phyloP scores from a whole-genome alignment of 2,888 invertebrate genomes.

The Lasioglossum leucozonium region DNA sequence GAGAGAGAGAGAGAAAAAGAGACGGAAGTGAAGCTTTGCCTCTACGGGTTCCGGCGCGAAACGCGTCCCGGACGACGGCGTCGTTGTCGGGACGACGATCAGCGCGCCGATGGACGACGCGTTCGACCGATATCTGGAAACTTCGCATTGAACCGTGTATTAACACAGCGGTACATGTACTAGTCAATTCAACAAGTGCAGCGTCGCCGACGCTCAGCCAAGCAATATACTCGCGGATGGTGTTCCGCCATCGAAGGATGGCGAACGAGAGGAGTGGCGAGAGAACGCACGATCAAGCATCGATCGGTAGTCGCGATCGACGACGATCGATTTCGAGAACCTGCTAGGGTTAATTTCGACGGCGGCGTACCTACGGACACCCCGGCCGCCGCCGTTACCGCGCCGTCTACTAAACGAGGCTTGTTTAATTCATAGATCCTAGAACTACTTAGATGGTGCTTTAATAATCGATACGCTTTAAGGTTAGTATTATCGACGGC shows the following conservation, averaged over 20 bases:
- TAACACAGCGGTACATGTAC: constrained; percentile 66
- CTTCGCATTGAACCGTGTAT: constrained; percentile 48
- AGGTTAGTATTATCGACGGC: constrained; percentile 66
- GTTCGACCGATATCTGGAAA: constrained; percentile 28
- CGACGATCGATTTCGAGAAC: constrained; percentile 67
- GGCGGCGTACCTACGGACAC: constrained; percentile 12
- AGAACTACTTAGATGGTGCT: constrained; percentile 77
- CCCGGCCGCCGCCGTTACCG: too few relatives aligned
- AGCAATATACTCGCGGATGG: constrained; percentile 72
- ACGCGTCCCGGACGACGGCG: constrained; percentile 8
- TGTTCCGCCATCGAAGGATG: too few relatives aligned
- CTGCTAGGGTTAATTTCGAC: constrained; percentile 45
- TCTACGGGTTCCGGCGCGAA: constrained; percentile 18
- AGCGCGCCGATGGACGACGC: neutral
- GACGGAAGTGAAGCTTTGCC: constrained; percentile 67
- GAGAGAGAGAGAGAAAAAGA: neutral
- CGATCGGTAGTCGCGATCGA: constrained; percentile 66
- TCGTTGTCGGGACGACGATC: constrained; percentile 1
- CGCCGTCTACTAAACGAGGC: constrained; percentile 47
- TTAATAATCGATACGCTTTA: constrained; percentile 76
- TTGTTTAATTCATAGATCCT: constrained; percentile 71
- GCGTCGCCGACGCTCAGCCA: constrained; percentile 77
- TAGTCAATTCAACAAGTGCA: constrained; percentile 79
- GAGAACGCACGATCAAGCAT: constrained; percentile 58
- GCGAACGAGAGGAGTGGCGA: neutral